These are phyloP conservation scores for Nannospalax galili DNA, from an alignment of 2,113 vertebrate genomes.

Conservation along the genomic window DNA sequence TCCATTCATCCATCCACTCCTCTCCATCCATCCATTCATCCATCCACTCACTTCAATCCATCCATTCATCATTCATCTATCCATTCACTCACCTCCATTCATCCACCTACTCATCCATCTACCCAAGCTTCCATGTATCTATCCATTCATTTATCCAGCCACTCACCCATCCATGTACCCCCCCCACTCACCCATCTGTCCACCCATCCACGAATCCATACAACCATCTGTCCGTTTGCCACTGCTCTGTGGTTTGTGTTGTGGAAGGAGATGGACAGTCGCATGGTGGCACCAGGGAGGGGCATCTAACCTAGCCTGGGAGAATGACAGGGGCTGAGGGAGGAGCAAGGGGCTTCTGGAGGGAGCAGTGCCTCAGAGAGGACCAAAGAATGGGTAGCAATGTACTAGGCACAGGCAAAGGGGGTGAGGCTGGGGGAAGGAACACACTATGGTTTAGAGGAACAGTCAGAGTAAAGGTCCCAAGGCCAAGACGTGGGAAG, in stretches of 20 bases:
- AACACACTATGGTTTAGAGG: not conserved
- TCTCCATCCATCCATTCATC: too few relatives aligned
- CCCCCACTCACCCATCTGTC: accelerated
- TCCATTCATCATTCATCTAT: not conserved
- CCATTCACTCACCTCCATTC: too few relatives aligned
- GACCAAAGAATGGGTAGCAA: not conserved
- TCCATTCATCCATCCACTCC: not conserved
- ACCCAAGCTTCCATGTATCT: too few relatives aligned
- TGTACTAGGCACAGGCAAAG: not conserved
- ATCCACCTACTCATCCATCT: accelerated
- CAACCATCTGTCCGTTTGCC: accelerated
- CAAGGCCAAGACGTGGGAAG: not conserved
- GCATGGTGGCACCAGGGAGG: not conserved
- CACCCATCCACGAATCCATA: not conserved
- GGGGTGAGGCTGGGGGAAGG: accelerated
- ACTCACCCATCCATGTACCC: not conserved
- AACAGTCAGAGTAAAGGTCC: not conserved
- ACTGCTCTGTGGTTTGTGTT: accelerated
- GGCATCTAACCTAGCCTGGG: not conserved
- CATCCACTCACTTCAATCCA: not conserved
- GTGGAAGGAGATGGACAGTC: not conserved
- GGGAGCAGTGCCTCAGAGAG: accelerated
- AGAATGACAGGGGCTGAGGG: not conserved
- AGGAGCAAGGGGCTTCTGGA: not conserved
- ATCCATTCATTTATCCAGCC: not conserved